Conservation (phyloP, 1,140 invertebrate genomes). For the Aricia agestis region DNA sequence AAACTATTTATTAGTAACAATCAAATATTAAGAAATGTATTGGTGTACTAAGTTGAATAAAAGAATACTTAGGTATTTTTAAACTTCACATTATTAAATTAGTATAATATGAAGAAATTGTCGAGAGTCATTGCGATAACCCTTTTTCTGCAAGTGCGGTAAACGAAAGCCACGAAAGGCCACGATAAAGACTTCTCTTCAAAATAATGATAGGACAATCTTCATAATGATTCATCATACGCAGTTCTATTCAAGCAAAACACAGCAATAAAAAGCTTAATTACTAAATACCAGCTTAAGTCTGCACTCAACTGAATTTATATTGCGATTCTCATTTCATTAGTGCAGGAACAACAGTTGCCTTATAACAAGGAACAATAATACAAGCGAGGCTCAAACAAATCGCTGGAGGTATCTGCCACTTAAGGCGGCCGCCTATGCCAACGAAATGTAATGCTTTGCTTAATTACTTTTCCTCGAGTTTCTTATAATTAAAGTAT, state of each 20-base stretch:
- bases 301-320: slow-evolving; percentile 20
- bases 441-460: slow-evolving; percentile 29
- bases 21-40: no score
- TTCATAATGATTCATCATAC: not conserved
- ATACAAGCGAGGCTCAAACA: slow-evolving; percentile 46
- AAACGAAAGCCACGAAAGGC: no score
- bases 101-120: no score
- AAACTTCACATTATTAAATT: no score
- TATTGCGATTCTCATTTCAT: slow-evolving; percentile 51
- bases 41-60: no score
- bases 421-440: slow-evolving; percentile 21
- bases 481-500: not conserved
- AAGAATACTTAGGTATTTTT: no score
- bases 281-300: not conserved
- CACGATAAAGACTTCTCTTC: no score
- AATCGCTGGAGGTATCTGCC: slow-evolving; percentile 39
- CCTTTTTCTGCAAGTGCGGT: no score
- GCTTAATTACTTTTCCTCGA: not conserved
- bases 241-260: not conserved
- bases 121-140: no score
- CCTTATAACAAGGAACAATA: slow-evolving; percentile 55
- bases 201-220: no score
- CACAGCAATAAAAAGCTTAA: not conserved
- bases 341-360: slow-evolving; percentile 42
- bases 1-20: no score